These are phyloP conservation scores for Eolophus roseicapilla DNA, from an alignment of 2,113 vertebrate genomes.

Conservation along the genomic window DNA sequence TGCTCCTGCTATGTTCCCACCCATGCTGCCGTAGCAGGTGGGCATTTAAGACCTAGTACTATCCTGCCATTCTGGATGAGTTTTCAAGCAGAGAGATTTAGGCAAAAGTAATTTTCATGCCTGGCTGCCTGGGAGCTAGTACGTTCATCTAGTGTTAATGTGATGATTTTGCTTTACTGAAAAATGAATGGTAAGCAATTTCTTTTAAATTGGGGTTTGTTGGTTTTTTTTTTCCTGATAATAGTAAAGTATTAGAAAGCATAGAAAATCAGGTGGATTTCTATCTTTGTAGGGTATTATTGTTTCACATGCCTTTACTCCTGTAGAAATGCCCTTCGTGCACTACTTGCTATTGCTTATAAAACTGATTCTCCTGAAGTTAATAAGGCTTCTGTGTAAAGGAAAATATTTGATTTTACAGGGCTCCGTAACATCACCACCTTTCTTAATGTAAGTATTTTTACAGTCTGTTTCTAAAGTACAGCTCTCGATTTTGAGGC, in stretches of 20 bases:
- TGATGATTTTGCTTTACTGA: neutral
- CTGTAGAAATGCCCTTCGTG: neutral
- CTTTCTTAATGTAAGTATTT: conserved; percentile 67
- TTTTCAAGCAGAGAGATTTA: neutral
- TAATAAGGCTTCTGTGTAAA: neutral
- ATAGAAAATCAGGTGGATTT: neutral
- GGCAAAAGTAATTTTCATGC: neutral
- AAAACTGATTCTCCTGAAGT: neutral
- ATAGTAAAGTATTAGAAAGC: neutral
- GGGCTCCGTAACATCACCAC: conserved; percentile 35
- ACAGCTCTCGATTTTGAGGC: neutral
- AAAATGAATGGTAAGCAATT: neutral
- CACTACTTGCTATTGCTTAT: neutral
- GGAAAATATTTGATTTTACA: conserved; percentile 47
- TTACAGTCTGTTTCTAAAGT: neutral
- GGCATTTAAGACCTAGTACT: neutral
- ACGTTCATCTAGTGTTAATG: neutral
- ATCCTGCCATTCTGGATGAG: neutral
- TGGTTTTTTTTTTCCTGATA: neutral
- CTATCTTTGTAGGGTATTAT: neutral
- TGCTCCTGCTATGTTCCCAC: neutral
- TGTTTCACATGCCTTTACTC: neutral
- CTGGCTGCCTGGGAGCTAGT: neutral
- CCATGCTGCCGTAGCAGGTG: neutral
- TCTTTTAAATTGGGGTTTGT: neutral